Base-by-base conservation (phyloP, 2,113 vertebrate species). In the Hyperoodon ampullatus region DNA sequence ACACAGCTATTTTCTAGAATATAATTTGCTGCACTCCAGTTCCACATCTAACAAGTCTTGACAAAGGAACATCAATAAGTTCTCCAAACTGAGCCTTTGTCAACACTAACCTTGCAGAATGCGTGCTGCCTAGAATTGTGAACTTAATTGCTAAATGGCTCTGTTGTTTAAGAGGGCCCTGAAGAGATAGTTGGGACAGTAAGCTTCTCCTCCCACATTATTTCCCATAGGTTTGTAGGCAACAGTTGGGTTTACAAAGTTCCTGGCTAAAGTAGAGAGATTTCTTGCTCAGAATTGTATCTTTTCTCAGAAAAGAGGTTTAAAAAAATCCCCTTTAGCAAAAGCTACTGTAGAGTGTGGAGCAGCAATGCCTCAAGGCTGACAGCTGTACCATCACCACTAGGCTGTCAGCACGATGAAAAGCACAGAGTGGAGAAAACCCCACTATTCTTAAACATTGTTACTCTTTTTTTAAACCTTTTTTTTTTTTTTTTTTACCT, bases 51-150 rank as follows among this genome's bases (percentile, higher is more conserved):
- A 81, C 82, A 96, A 75, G 55, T 80, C n/a, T 83, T 47, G 16
- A 96, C 94, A 90, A 83, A 96, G 78, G 61, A 71, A 72, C 50
- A 70, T 87, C 83, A 66, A 8, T 60, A 91, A 80, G 65, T 80
- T 94, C 66, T 60, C 50, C 81, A 47, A 83, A 68, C 66, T 42
- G 15, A 90, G 44, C 33, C 95, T 85, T 82, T 61, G 53, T 55
- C 88, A 95, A 8, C 65, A 42, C 68, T 55, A 83, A 83, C 84
- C 55, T 89, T 55, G 65, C 23, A 53, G 78, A 85, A 55, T 15
- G 4, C 1, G 1, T 21, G 4, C 30, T 2, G 26, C 77, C n/a
- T 33, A 33, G 77, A 63, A 6, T 75, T 63, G 16, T 80, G 39
- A 75, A n/a, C 7, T 19, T 15, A 26, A 11, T 19, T 66, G 14